Percentiles rank a stretch among this genome's conserved stretches.
These are phyloP conservation scores for Philaenus spumarius DNA, from an alignment of 1,140 invertebrate genomes.

Conservation along the genomic window DNA sequence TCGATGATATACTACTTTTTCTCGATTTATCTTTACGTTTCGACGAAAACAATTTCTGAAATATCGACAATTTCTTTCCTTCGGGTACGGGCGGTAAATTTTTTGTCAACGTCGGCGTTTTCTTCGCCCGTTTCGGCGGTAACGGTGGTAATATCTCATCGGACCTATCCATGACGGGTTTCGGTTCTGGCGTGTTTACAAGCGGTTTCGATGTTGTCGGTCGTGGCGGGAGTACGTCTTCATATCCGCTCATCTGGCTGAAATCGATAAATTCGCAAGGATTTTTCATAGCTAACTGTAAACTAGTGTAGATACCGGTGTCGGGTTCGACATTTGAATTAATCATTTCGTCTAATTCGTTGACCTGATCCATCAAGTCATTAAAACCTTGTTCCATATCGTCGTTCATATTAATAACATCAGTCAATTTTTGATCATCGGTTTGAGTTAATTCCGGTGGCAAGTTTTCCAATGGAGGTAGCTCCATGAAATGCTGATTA, in stretches of 20 bases:
- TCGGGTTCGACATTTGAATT: constrained; percentile 15
- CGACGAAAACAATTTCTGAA: constrained; percentile 55
- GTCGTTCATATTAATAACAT: not conserved
- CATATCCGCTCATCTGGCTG: constrained; percentile 46
- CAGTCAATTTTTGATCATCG: constrained; percentile 1
- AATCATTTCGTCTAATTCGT: constrained; percentile 25
- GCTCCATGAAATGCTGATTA: not conserved
- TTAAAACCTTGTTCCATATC: constrained; percentile 37
- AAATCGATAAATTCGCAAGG: constrained; percentile 53
- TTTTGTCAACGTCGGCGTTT: constrained; percentile 44
- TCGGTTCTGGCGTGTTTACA: constrained; percentile 33
- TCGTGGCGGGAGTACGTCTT: constrained; percentile 44
- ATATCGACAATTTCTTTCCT: constrained; percentile 50
- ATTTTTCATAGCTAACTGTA: constrained; percentile 81
- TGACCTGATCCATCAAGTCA: constrained; percentile 34
- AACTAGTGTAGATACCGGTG: constrained; percentile 57
- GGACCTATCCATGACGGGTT: constrained; percentile 16
- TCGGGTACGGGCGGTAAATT: constrained; percentile 40
- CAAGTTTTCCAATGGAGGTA: too few species aligned
- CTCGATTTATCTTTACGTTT: constrained; percentile 27
- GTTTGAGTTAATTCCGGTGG: not conserved
- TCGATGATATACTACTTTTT: constrained; percentile 22
- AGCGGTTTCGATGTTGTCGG: constrained; percentile 38
- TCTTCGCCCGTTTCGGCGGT: constrained; percentile 68
- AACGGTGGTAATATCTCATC: constrained; percentile 59